Evolutionary conservation across 1,140 invertebrate species (phyloP).

Genomic region (Drosophila ironensis): DNA sequence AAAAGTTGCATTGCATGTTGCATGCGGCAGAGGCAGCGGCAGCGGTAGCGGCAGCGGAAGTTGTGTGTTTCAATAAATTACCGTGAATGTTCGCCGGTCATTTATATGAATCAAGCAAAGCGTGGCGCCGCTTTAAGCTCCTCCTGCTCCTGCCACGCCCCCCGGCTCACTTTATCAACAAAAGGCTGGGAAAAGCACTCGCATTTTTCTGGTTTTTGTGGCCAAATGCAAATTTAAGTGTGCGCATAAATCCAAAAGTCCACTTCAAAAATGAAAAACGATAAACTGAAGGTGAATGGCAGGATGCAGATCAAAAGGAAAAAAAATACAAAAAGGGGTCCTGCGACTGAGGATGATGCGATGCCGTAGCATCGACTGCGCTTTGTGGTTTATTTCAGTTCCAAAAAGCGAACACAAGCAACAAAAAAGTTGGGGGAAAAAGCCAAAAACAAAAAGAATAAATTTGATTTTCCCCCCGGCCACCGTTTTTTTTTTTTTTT

Average conservation of each 20-base stretch:
- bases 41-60: slow-evolving; percentile 24
- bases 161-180: slow-evolving; percentile 12
- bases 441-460: slow-evolving; percentile 28
- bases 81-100: slow-evolving; percentile 23
- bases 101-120: slow-evolving; percentile 56
- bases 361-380: slow-evolving; percentile 53
- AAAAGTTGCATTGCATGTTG: slow-evolving; percentile 19
- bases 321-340: not conserved
- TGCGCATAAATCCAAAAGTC: slow-evolving; percentile 71
- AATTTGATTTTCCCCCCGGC: slow-evolving; percentile 57
- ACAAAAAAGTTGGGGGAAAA: not conserved
- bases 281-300: slow-evolving; percentile 24
- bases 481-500: slow-evolving; percentile 25
- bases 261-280: slow-evolving; percentile 62
- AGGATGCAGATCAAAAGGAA: not conserved
- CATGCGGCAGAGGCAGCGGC: not conserved
- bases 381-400: slow-evolving; percentile 73
- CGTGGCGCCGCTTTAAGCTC: slow-evolving; percentile 38
- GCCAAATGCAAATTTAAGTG: slow-evolving; percentile 76
- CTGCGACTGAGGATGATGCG: slow-evolving; percentile 21
- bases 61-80: slow-evolving; percentile 48
- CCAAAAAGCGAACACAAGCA: not conserved
- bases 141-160: not conserved
- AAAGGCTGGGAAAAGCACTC: no score
- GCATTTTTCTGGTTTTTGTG: slow-evolving; percentile 25